Conservation (phyloP, 2,113 vertebrate species). For the Centropus unirufus region DNA sequence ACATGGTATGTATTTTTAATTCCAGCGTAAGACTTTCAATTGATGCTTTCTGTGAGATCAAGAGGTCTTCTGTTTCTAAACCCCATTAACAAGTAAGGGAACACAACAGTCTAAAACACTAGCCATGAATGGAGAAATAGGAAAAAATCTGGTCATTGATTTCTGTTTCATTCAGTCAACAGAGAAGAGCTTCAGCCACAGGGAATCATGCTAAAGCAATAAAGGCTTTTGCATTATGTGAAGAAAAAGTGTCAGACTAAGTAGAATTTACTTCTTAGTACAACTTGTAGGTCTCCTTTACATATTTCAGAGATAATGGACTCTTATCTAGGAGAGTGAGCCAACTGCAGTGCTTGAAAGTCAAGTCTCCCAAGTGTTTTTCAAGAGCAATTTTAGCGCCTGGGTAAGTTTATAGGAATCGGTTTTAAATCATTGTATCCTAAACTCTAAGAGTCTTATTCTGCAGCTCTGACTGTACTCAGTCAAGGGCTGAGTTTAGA, state of each 20-base stretch:
- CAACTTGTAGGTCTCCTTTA: background rate
- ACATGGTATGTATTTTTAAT: background rate
- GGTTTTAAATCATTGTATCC: background rate
- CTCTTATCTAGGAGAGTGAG: background rate
- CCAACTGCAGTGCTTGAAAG: background rate
- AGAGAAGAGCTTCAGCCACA: background rate
- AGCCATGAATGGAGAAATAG: background rate
- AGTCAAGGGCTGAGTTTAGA: background rate
- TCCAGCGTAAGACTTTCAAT: background rate
- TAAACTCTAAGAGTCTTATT: background rate
- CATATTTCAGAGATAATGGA: background rate
- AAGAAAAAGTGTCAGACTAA: background rate
- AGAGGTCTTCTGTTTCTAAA: background rate
- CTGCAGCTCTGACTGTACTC: background rate
- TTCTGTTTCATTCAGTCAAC: background rate
- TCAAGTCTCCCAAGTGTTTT: background rate
- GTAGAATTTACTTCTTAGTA: background rate
- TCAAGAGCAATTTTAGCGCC: rapidly evolving
- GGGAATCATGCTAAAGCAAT: background rate
- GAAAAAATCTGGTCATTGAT: background rate
- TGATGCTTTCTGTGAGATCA: background rate
- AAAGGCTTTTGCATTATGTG: background rate
- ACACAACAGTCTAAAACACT: background rate
- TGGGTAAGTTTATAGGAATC: background rate
- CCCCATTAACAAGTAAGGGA: background rate